Base-by-base conservation (phyloP, 2,113 vertebrate genomes). In the Ancistrus triradiatus region DNA sequence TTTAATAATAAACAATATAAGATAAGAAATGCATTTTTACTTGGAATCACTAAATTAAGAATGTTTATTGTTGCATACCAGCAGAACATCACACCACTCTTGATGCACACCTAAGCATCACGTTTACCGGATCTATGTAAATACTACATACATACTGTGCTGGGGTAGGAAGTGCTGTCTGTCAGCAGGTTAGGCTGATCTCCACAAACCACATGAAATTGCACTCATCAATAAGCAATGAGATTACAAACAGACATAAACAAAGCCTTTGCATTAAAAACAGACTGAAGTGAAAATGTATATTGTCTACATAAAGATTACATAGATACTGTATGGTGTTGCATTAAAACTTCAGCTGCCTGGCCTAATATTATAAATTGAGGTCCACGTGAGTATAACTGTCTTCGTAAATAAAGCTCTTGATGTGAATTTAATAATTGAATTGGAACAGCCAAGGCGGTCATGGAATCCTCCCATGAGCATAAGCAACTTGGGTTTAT, bases 151-250 rank as follows among this genome's bases (percentile, higher is more conserved):
- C 60, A 43, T 47, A 68, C 58, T 50, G 38, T 67, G 68, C 31
- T 62, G 60, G 74, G 65, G 70, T 80, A 50, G 73, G 73, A 79
- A 74, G 58, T 74, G 67, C 59, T 79, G 77, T 75, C 77, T 82
- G 80, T 78, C 81, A 76, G 81, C 81, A 80, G 78, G 80, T 77
- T 56, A 77, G 47, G 31, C 42, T 50, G 63, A 74, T 67, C 63
- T 69, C 64, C 79, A 70, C 79, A 83, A 85, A 84, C 76, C 80
- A 70, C 71, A 66, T 70, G 76, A 81, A 70, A 78, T 70, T 63
- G 66, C 75, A 51, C 48, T 72, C 71, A 82, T 84, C 74, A 86
- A 82, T 86, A 84, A 86, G 70, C 67, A 80, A 86, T 84, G 77
- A 86, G 78, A 65, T 74, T 51, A 79, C 81, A 80, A 80, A 76